Base-by-base conservation (phyloP, 1,140 invertebrate species). In the Eriocheir sinensis region DNA sequence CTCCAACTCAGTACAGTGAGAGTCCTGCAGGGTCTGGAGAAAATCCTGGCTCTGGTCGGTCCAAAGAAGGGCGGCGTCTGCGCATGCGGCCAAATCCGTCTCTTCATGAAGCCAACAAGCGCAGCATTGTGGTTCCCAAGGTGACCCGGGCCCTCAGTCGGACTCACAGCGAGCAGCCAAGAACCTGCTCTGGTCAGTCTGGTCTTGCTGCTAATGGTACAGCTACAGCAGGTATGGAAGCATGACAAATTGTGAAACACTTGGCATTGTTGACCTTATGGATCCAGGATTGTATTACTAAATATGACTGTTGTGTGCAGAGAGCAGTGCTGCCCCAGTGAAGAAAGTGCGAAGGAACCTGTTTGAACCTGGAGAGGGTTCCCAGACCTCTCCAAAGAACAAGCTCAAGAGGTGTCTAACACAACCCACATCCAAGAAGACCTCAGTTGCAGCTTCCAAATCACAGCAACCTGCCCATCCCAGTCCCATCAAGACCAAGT, bases 101-200 rank as follows among this genome's bases (percentile, higher is more conserved):
- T 38, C 34, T 92, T n/a, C 91, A 88, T 34, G 95, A 95, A 30
- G 81, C 95, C 36, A 93, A 90, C 44, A 95, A 95, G 48, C 72
- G 93, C 27, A 93, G 89, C 44, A 94, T 95, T 79, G 93, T 95
- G 4, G 93, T 95, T 4, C 95, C 92, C 12, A 83, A 86, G 15
- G 40, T 94, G 17, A 95, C 80, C 8, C 53, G 95, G 32, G 53
- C 95, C 36, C 34, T 94, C 27, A 86, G 80, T 38, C 48, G 93
- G 12, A 92, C 92, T 27, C 32, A 30, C 6, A 95, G 93, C 38
- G 95, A 95, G 38, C 92, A 94, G 30, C n/a, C 72, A 12, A 81
- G 81, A 53, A 3, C 53, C 60, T 72, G 21, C 2, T 12, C 9
- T 72, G 60, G 60, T 1, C 60, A 27, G 17, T 21, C 60, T 72